Evolutionary conservation across 2,797 vertebrate genomes (phyloP).

Genomic region (Sebastes ruberrimus): DNA sequence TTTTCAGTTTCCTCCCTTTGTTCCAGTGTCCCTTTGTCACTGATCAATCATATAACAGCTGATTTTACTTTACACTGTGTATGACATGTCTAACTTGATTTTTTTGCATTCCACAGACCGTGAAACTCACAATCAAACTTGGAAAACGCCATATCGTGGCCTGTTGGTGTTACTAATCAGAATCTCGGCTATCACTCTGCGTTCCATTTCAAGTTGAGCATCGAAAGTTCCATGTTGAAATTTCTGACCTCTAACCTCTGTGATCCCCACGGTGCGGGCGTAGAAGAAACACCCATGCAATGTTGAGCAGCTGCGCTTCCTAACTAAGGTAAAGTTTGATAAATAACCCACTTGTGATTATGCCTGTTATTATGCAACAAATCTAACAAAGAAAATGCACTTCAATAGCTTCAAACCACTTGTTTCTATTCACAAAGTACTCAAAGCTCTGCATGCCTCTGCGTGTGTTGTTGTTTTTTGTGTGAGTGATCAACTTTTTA

Average conservation of each 20-base stretch:
- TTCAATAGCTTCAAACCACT: not conserved
- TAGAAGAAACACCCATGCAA: slow-evolving; percentile 14
- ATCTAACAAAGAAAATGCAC: not conserved
- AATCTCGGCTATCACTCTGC: not conserved
- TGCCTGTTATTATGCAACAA: not conserved
- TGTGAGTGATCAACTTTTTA: not conserved
- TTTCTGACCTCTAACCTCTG: slow-evolving; percentile 27
- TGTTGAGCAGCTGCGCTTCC: slow-evolving; percentile 33
- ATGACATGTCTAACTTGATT: not conserved
- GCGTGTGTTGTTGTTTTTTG: not conserved
- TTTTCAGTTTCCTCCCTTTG: not conserved
- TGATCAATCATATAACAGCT: not conserved
- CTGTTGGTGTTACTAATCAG: not conserved
- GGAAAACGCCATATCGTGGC: not conserved
- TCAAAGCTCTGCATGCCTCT: not conserved
- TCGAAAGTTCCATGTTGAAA: not conserved
- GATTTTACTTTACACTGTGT: not conserved
- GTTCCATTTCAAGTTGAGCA: not conserved
- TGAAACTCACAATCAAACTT: not conserved
- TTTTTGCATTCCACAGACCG: not conserved
- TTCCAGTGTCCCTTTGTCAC: not conserved
- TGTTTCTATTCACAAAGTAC: not conserved
- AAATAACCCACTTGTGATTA: not conserved
- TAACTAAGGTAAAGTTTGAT: slow-evolving; percentile 1
- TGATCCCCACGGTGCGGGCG: slow-evolving; percentile 9